A percentile compares a stretch with the other conserved stretches of the same genome.
phyloP scores from a whole-genome alignment of 2,113 vertebrate species.

The Arvicanthis niloticus region DNA sequence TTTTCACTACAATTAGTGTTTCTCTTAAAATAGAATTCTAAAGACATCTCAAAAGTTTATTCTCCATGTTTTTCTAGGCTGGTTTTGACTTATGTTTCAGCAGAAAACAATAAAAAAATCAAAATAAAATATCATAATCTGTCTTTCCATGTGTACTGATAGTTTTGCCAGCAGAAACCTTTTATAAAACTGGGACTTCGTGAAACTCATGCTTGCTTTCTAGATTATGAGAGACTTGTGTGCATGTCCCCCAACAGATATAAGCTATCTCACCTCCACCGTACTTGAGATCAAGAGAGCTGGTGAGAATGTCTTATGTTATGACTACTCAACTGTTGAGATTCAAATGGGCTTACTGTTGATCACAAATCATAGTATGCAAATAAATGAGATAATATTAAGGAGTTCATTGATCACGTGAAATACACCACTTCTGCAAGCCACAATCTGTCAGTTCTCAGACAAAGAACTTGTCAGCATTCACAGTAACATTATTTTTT shows the following conservation, averaged over 20 bases:
- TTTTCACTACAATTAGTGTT: neutral
- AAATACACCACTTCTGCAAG: neutral
- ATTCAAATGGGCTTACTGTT: neutral
- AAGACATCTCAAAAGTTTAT: neutral
- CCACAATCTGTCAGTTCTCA: neutral
- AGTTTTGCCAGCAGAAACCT: neutral
- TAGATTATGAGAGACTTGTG: neutral
- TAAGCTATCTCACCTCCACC: rapidly evolving
- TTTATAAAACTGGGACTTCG: neutral
- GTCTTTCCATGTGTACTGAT: neutral
- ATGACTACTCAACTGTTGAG: neutral
- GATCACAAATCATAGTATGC: neutral
- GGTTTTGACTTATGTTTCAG: neutral
- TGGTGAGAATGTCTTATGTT: neutral
- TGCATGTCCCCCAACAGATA: rapidly evolving
- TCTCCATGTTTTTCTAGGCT: neutral
- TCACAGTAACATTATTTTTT: neutral
- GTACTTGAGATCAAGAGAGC: neutral
- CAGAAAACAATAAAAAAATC: neutral
- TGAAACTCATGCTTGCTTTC: neutral
- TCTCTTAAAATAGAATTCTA: neutral
- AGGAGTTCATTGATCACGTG: neutral
- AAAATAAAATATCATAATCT: neutral
- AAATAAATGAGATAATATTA: neutral
- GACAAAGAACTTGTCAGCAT: neutral